These are phyloP conservation scores for Morpho achilles DNA, from an alignment of 2,888 invertebrate genomes.

Conservation along the genomic window DNA sequence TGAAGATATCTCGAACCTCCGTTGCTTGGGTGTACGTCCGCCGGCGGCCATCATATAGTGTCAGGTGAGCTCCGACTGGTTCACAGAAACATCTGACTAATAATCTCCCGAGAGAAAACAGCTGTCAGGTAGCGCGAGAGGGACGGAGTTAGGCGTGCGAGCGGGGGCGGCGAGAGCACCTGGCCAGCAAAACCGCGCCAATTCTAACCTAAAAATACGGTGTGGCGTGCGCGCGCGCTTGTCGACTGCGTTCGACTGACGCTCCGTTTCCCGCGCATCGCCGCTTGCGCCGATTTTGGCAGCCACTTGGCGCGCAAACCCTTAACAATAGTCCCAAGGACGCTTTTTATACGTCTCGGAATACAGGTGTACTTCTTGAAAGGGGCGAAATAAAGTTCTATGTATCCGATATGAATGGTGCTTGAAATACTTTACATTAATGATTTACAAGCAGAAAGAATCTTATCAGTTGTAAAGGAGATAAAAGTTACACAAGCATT, in stretches of 20 bases:
- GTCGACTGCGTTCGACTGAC: constrained; percentile 45
- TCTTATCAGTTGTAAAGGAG: constrained; percentile 37
- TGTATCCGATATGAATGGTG: constrained; percentile 26
- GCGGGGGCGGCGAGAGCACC: constrained; percentile 62
- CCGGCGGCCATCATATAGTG: constrained; percentile 64
- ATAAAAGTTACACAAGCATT: too few species aligned
- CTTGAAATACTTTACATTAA: constrained; percentile 21
- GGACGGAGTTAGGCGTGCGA: constrained; percentile 47
- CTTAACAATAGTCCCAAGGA: constrained; percentile 69
- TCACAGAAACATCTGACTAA: constrained; percentile 77
- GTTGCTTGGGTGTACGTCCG: constrained; percentile 72
- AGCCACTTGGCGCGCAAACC: constrained; percentile 74
- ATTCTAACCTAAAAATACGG: constrained; percentile 70
- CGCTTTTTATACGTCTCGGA: constrained; percentile 63
- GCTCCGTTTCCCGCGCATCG: constrained; percentile 63
- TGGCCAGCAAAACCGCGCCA: constrained; percentile 71
- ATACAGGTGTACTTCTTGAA: constrained; percentile 63
- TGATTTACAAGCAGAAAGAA: constrained; percentile 34
- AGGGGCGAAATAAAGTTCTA: constrained; percentile 45
- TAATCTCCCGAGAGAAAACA: constrained; percentile 76
- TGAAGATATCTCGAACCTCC: constrained; percentile 59
- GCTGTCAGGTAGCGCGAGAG: constrained; percentile 68
- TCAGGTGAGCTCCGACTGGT: constrained; percentile 73
- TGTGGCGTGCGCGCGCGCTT: constrained; percentile 57
- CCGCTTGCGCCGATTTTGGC: constrained; percentile 64